phyloP scores from a whole-genome alignment of 92 coral and sea anemone species.

The Diadumene lineata region DNA sequence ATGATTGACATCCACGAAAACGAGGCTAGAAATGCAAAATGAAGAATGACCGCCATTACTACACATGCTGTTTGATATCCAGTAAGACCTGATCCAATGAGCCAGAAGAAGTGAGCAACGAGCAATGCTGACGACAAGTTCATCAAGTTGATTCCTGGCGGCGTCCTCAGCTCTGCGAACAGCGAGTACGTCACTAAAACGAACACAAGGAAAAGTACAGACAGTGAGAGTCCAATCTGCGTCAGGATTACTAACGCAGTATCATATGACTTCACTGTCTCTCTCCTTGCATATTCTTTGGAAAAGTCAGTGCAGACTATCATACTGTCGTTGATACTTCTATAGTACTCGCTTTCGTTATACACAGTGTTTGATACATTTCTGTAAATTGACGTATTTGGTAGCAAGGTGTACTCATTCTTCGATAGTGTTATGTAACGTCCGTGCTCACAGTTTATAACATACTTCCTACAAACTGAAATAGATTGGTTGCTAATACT shows the following conservation, averaged over 20 bases:
- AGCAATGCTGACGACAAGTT: constrained; percentile 43
- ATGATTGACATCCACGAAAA: constrained; percentile 63
- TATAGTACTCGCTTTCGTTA: constrained; percentile 8
- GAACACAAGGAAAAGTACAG: constrained; percentile 20
- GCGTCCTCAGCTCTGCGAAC: constrained; percentile 45
- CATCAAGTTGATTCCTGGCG: constrained; percentile 56
- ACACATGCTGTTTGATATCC: constrained; percentile 22
- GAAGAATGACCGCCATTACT: constrained; percentile 41
- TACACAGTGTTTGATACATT: constrained; percentile 23
- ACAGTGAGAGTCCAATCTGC: constrained; percentile 34
- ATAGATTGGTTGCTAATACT: neutral
- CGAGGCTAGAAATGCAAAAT: constrained; percentile 45
- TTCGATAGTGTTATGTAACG: constrained; percentile 4
- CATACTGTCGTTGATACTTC: neutral
- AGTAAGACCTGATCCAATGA: constrained; percentile 19
- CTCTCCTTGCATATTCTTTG: neutral
- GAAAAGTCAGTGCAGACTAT: constrained; percentile 21
- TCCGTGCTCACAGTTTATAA: constrained; percentile 15
- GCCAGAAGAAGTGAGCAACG: constrained; percentile 32
- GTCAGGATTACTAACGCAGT: constrained; percentile 22
- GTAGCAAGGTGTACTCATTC: constrained; percentile 17
- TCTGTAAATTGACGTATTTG: constrained; percentile 35
- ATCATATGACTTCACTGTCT: neutral
- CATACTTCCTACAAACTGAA: constrained; percentile 33
- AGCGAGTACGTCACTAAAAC: constrained; percentile 45